Evolutionary conservation across 2,797 vertebrate species (phyloP), one percentile per base, ranked within the genome.

Genomic region (Alfaro cultratus): DNA sequence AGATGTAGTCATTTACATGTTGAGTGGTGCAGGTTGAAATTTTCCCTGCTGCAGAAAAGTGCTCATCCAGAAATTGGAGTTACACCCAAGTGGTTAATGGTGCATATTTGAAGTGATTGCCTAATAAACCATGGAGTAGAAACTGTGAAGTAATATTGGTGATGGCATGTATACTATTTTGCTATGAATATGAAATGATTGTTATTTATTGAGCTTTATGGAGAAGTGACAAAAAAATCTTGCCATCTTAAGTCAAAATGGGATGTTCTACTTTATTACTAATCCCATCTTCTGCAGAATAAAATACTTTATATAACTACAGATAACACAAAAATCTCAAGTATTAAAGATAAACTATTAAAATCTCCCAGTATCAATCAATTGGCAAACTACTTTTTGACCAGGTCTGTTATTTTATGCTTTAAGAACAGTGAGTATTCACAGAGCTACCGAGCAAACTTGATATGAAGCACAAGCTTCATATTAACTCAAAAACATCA

Each of bases 1-100:
- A 90, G 90, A 93, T 62, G 9, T 21, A 83, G 81, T 76, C 90
- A 91, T 92, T 93, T 92, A 86, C 88, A 87, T 83, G 89, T 86
- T 51, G 91, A 94, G 93, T 90, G 80, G 80, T 62, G 70, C 68
- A 0, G 78, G 83, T 91, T 87, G 73, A 87, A 91, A 88, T 89
- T 87, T 77, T 77, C 77, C 78, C 83, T 62, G 79, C 36, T 85
- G 78, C 73, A 79, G 83, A 83, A 90, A 89, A 90, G 91, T 89
- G 80, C 91, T 91, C 86, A 73, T 85, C 81, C 76, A 85, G 49
- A 91, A 91, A 91, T 74, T 79, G 74, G 86, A 77, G 80, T 88
- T 88, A 76, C 75, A 43, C 80, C 62, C 71, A 85, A 93, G 92
- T 90, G 92, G 82, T 87, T 92, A 91, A 93, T 92, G 92, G 90